These are phyloP conservation scores for Conops quadrifasciatus DNA, from an alignment of 2,888 invertebrate genomes.

Conservation along the genomic window DNA sequence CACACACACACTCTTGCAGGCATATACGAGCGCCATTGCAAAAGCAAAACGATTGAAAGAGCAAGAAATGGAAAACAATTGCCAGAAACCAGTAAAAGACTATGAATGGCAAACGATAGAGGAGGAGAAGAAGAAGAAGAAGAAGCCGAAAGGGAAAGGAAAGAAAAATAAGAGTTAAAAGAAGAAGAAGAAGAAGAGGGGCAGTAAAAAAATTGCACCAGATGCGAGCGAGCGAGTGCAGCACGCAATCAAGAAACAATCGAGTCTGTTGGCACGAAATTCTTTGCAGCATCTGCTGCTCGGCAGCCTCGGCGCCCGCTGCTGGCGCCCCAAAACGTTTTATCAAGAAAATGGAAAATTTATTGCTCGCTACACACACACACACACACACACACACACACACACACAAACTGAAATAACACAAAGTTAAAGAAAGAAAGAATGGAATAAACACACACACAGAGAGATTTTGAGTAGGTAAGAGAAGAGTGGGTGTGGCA, in stretches of 20 bases:
- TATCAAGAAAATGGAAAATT: slow-evolving; percentile 58
- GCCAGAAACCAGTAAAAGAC: not conserved
- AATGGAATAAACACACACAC: too few relatives aligned
- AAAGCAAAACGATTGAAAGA: slow-evolving; percentile 13
- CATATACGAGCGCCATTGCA: not conserved
- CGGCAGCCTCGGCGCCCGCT: slow-evolving; percentile 42
- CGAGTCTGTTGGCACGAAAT: slow-evolving; percentile 50
- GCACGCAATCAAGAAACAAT: slow-evolving; percentile 58
- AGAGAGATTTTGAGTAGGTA: too few relatives aligned
- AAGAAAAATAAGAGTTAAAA: not conserved
- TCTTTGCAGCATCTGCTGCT: slow-evolving; percentile 18
- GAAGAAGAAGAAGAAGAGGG: slow-evolving; percentile 1
- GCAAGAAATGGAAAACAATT: not conserved
- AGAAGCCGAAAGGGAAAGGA: not conserved
- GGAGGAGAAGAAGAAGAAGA: not conserved
- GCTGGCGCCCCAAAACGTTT: slow-evolving; percentile 46
- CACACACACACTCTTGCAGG: not conserved
- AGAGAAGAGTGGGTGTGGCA: too few relatives aligned
- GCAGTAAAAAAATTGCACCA: slow-evolving; percentile 20
- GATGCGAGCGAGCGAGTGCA: slow-evolving; percentile 21
- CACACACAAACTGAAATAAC: too few relatives aligned
- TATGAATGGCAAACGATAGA: too few relatives aligned
- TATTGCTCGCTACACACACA: slow-evolving; percentile 45
- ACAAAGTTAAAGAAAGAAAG: too few relatives aligned
- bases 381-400: not conserved